Evolutionary conservation across 1,140 invertebrate species (phyloP), one percentile per base, ranked within the genome.

Genomic region (Aphidius ervi): DNA sequence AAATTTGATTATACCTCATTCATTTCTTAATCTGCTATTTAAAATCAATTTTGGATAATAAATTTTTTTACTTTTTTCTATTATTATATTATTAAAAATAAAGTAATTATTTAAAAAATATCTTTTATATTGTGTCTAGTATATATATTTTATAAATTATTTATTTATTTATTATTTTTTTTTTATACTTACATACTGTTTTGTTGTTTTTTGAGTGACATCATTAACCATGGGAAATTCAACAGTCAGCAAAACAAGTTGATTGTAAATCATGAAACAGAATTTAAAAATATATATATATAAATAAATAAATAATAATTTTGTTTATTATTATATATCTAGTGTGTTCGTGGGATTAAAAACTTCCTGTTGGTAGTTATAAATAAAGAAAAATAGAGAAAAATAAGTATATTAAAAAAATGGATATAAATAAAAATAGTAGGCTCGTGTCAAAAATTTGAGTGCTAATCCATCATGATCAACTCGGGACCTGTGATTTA

Each of bases 401-500:
- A 60, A 58, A 8, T 39, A 0, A 16, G 16, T 0, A 16, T 31
- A 41, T 1, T 9, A 58, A 58, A 31, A 62, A 54, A 54, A 8
- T 16, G 16, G 16, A 16, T 16, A 16, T 16, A 16, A 16, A 16
- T 16, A 53, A 40, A 52, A 58, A 52, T 54, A 42, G n/a, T 57
- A 49, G 56, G 40, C 45, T 42, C 40, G 57, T 54, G 16, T 59
- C 48, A 46, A 46, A 65, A 59, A 8, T 62, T 46, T 23, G 50
- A 67, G 58, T 64, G 67, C 47, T 67, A 68, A 78, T 79, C 74
- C 75, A 73, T 79, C 76, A 78, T 78, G 74, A 77, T 79, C 76
- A 76, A 73, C 63, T 43, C 64, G 63, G 59, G 67, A 74, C 72
- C 73, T 75, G 67, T 77, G 75, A 77, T 79, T 79, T 79, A 76